These are phyloP conservation scores for Pyrgus malvae DNA, from an alignment of 2,888 invertebrate genomes.

Conservation along the genomic window DNA sequence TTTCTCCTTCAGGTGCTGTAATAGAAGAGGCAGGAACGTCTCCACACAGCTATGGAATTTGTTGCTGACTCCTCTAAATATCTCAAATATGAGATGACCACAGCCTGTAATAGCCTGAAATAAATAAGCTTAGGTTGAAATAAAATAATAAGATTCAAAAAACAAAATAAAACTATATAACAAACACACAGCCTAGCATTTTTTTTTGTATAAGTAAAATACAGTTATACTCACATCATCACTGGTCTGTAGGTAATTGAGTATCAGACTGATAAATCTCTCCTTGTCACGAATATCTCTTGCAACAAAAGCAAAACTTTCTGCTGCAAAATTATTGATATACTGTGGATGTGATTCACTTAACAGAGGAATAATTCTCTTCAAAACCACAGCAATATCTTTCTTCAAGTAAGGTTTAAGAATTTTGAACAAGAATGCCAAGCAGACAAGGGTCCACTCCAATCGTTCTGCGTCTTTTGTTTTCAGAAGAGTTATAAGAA, in stretches of 20 bases:
- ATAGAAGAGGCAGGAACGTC: conserved; percentile 85
- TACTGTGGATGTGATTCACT: conserved; percentile 90
- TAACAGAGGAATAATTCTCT: conserved; percentile 87
- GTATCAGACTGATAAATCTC: conserved; percentile 86
- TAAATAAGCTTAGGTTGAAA: too few relatives aligned
- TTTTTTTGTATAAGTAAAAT: not conserved
- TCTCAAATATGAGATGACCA: conserved; percentile 94
- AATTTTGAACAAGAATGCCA: conserved; percentile 95
- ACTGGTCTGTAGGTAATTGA: conserved; percentile 84
- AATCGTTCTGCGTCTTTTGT: conserved; percentile 91
- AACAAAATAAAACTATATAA: too few relatives aligned
- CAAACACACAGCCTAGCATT: not conserved
- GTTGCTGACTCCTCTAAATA: conserved; percentile 90
- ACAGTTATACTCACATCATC: conserved; percentile 83
- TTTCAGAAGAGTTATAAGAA: conserved; percentile 86
- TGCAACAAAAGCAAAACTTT: conserved; percentile 97
- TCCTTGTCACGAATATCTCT: conserved; percentile 92
- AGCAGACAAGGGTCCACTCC: conserved; percentile 92
- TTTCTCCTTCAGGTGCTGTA: conserved; percentile 82
- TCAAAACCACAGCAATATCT: conserved; percentile 88
- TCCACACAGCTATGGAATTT: conserved; percentile 93
- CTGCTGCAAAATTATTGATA: conserved; percentile 96
- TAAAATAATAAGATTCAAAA: not conserved
- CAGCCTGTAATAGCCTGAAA: conserved; percentile 89
- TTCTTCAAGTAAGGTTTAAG: conserved; percentile 91